These are phyloP conservation scores for Archaeoteleia sp. DNA, from an alignment of 2,888 invertebrate species.

Conservation along the genomic window DNA sequence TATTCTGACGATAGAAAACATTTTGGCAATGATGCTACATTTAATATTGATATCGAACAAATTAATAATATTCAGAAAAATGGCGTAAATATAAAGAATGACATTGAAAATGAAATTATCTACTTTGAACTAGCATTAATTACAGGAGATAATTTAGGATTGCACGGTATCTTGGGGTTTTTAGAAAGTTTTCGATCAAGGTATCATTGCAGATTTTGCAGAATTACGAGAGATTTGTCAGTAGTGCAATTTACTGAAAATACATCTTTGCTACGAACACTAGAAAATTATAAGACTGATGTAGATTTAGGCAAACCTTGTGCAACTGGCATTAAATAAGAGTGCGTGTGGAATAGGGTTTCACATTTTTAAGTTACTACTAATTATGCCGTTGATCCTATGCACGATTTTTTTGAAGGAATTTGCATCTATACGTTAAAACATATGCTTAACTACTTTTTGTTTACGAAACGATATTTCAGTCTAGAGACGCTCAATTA, in stretches of 20 bases:
- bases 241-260: constrained; percentile 24
- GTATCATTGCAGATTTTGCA: constrained; percentile 41
- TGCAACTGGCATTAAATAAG: constrained; percentile 28
- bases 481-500: constrained; percentile 4
- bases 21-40: constrained; percentile 27
- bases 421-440: constrained; percentile 5
- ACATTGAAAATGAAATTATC: constrained; percentile 4
- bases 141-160: constrained; percentile 40
- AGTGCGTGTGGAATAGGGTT: constrained; percentile 27
- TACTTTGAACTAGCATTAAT: constrained; percentile 35
- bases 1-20: constrained; percentile 19
- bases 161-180: constrained; percentile 33
- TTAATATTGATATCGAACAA: constrained; percentile 32
- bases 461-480: background rate
- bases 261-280: constrained; percentile 10
- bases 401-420: constrained; percentile 6
- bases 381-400: background rate
- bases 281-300: constrained; percentile 26
- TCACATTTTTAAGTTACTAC: constrained; percentile 18
- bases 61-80: constrained; percentile 11
- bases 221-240: constrained; percentile 11
- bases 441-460: background rate
- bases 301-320: constrained; percentile 1
- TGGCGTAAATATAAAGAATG: constrained; percentile 8
- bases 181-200: constrained; percentile 28